phyloP scores from a whole-genome alignment of 2,113 vertebrate genomes.

The Phasianus colchicus region DNA sequence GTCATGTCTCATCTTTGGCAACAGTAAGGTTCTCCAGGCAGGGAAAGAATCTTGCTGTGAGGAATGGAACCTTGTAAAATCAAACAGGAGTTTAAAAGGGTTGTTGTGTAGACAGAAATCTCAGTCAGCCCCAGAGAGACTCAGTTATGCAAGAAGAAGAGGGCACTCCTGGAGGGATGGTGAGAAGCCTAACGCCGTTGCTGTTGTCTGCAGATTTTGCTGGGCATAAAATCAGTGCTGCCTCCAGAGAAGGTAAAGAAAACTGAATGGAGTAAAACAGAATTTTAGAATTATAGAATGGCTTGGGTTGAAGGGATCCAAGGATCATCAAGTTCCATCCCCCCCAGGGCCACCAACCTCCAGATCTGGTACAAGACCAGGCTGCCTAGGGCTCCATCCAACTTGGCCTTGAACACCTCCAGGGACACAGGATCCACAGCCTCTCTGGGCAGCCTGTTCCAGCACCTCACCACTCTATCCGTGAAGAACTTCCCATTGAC shows the following conservation, averaged over 20 bases:
- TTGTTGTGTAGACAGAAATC: background rate
- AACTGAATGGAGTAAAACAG: background rate
- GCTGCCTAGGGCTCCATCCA: too few relatives aligned
- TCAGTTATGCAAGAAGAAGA: accelerated
- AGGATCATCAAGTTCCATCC: too few relatives aligned
- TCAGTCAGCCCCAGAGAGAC: background rate
- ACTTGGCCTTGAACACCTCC: too few relatives aligned
- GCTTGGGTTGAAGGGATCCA: too few relatives aligned
- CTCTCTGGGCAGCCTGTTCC: too few relatives aligned
- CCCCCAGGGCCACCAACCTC: too few relatives aligned
- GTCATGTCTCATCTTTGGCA: background rate
- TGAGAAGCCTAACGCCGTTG: background rate
- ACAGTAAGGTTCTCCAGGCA: background rate
- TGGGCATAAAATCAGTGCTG: background rate
- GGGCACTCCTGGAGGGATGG: background rate
- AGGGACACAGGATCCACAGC: too few relatives aligned
- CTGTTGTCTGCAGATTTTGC: background rate
- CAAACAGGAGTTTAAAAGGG: background rate
- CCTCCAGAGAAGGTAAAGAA: background rate
- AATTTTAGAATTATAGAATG: too few relatives aligned
- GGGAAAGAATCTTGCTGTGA: background rate
- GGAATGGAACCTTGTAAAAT: background rate
- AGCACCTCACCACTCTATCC: too few relatives aligned
- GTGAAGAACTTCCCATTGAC: too few relatives aligned
- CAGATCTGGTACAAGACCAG: too few relatives aligned